Base-by-base conservation (phyloP, 1,140 invertebrate genomes). In the Drosophila pseudoobscura region DNA sequence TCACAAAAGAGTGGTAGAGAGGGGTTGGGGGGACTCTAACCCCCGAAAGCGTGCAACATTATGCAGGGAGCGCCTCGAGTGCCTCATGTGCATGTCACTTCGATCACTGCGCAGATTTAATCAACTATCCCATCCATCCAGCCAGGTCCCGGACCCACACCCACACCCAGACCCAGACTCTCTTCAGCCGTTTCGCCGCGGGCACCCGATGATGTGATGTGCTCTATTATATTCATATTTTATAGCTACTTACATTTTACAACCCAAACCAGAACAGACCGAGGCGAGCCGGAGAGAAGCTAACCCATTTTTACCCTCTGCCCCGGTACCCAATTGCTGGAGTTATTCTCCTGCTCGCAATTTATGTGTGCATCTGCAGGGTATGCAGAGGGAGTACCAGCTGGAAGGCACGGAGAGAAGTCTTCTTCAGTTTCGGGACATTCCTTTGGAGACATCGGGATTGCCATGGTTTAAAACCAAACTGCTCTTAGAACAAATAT, bases 211-310 rank as follows among this genome's bases (percentile, higher is more conserved):
- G 75, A 75, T 75, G 71, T 77, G 75, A 75, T 75, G 75, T 75
- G 65, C 75, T 78, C 76, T 78, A 78, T 78, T 78, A 78, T 78
- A 78, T 78, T 78, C 76, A 78, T 76, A 78, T 78, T 78, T 78
- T 78, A 78, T 78, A 78, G 76, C 73, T 78, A 78, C 76, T 78
- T 78, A 78, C 75, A 72, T 78, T 78, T 75, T 78, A 78, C 72
- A 58, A 39, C 63, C 46, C 57, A 13, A 39, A 39, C 11, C 35
- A 11, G 35, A 39, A 8, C 8, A 39, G 35, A 39, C 35, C 35
- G 35, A 13, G 11, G 35, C 31, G 31, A 9, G 13, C 29, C 8
- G 35, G 35, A 39, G 11, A 39, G 35, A 39, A 39, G 35, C 35
- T 39, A 39, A 39, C 11, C 35, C 35, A 11, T 13, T 39, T 39